Evolutionary conservation across 2,113 vertebrate genomes (phyloP), one percentile per base, ranked within the genome.

Genomic region (Pseudopodoces humilis): DNA sequence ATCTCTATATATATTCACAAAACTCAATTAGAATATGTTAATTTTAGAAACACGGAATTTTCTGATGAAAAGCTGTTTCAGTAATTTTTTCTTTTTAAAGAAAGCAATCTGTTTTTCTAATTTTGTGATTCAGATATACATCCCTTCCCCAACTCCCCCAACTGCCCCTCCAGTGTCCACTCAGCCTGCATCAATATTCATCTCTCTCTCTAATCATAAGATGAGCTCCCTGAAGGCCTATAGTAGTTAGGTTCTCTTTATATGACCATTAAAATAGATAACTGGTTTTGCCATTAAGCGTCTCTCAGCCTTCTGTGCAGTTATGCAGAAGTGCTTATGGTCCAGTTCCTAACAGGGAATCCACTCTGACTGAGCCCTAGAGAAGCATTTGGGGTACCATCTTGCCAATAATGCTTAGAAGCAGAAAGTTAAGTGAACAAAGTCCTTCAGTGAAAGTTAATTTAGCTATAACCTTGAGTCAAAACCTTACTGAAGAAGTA

Each of bases 381-480:
- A 89, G 86, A 68, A 91, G 6, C 28, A 83, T 84, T 80, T 76
- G 22, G 83, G 50, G 23, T 71, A 65, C 60, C 71, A 35, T 37
- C 46, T 82, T 76, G 50, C 53, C 67, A 91, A 47, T 33, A 87
- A 47, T 28, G 33, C 18, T 88, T 83, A 79, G 62, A 78, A 94
- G 58, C n/a, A 74, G 69, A 93, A 83, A 92, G 71, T 85, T 68
- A 75, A 50, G 64, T 81, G 81, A 83, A 85, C 3, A 0, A 83
- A 86, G 92, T 81, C 94, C 68, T 97, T 91, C 78, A 68, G 35
- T 5, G 4, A 79, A 94, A 92, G 75, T 92, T 95, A 83, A 91
- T 94, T 90, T 94, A 90, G 41, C 19, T 90, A 49, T 94, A 94
- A 95, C 52, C 94, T 95, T 88, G 60, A 87, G 67, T 78, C 92